phyloP scores from a whole-genome alignment of 2,113 vertebrate species.

The Corythaixoides concolor region DNA sequence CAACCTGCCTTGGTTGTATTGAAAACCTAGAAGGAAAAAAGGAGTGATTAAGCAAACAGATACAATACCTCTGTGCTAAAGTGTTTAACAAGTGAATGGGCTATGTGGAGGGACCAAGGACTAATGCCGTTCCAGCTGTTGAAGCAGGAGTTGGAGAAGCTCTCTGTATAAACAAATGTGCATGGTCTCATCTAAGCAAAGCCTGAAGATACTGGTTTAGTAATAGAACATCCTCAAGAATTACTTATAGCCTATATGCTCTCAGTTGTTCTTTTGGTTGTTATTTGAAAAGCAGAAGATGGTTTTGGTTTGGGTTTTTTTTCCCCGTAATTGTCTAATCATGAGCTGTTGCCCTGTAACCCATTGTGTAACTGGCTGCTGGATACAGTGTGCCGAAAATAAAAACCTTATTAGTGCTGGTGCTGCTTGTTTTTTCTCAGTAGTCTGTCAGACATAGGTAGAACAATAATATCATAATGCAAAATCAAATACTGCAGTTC shows the following conservation, averaged over 20 bases:
- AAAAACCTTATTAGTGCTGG: neutral
- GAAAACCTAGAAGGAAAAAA: neutral
- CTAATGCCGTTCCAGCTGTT: neutral
- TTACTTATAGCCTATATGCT: neutral
- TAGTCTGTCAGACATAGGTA: neutral
- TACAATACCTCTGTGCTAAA: neutral
- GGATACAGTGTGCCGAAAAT: conserved; percentile 20
- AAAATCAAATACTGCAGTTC: neutral
- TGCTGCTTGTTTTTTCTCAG: neutral
- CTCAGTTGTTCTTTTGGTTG: neutral
- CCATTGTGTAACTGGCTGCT: neutral
- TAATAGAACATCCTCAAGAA: neutral
- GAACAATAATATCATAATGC: neutral
- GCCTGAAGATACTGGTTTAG: neutral
- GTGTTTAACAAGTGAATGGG: neutral
- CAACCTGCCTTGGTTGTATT: neutral
- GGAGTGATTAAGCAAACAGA: neutral
- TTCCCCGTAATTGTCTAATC: neutral
- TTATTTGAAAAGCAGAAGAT: neutral
- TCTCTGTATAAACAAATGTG: neutral
- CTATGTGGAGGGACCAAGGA: neutral
- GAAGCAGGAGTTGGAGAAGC: neutral
- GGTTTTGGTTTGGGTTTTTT: neutral
- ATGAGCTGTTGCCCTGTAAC: neutral
- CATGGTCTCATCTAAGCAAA: neutral